Evolutionary conservation across 2,113 vertebrate genomes (phyloP), one percentile per base, ranked within the genome.

Genomic region (Heterotilapia buettikoferi): DNA sequence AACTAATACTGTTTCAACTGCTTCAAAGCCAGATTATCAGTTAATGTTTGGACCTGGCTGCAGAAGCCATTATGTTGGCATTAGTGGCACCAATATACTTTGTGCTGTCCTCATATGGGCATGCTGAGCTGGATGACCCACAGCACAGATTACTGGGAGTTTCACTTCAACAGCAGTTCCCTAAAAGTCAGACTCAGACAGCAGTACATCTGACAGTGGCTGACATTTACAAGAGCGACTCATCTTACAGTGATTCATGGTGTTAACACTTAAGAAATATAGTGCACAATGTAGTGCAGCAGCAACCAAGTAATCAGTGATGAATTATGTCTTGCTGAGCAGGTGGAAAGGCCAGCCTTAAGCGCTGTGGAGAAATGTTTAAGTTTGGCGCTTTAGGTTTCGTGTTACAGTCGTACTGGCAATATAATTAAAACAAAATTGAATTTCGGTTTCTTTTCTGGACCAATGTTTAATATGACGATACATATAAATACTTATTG

Each of bases 101-200:
- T 45, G 66, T 68, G 45, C 85, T 91, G 89, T 93, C 90, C 92
- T 92, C 86, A 87, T 50, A 82, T 66, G 84, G 86, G 85, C 85
- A 81, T 31, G 19, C 83, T 61, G 56, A 84, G 88, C 87, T 90
- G 59, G 76, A 88, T 90, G 91, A 93, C 90, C 94, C 88, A 85
- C 88, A 81, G 63, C 92, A 92, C 85, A 91, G 50, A 89, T 92
- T 81, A 80, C 84, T 91, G 68, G 47, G 61, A 93, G 91, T 95
- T 95, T 95, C 94, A 94, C 93, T 96, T 95, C 91, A 86, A 87
- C 85, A 92, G 84, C 52, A 36, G 31, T 93, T 92, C 90, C 88
- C 76, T 63, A 93, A 94, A 93, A 83, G 56, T 84, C 68, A 4
- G 47, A 87, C 63, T 56, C 86, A 93, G 90, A 93, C 91, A 76